Evolutionary conservation across 1,140 invertebrate genomes (phyloP).

Genomic region (Sarcophaga bullata): DNA sequence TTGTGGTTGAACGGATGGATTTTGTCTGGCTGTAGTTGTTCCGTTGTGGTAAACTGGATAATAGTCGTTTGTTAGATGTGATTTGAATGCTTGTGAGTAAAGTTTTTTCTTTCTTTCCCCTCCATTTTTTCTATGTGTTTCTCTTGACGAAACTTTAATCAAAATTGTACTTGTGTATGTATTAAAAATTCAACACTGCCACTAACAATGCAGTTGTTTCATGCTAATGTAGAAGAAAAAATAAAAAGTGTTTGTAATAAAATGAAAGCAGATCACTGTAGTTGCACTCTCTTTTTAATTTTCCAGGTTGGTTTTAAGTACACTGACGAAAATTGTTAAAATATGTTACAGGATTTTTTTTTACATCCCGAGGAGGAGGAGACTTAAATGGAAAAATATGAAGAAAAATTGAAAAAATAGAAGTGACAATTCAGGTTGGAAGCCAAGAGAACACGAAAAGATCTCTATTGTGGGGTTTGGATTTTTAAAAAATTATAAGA

Average conservation of each 20-base stretch:
- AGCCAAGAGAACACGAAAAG: too few species aligned
- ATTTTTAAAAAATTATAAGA: too few species aligned
- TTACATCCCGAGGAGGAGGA: too few species aligned
- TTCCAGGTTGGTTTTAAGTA: not conserved
- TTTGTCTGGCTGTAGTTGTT: not conserved
- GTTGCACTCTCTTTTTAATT: not conserved
- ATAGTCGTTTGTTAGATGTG: slow-evolving; percentile 13
- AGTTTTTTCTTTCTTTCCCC: not conserved
- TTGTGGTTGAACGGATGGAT: not conserved
- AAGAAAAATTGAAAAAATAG: too few species aligned
- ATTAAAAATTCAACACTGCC: not conserved
- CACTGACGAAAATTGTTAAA: too few species aligned
- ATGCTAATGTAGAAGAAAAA: not conserved
- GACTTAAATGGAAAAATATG: too few species aligned
- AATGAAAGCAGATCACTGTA: slow-evolving; percentile 11
- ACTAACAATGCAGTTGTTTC: not conserved
- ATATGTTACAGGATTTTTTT: too few species aligned
- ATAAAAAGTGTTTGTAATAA: not conserved
- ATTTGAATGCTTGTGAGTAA: not conserved
- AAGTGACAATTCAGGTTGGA: too few species aligned
- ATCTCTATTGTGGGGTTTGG: too few species aligned
- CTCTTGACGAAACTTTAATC: slow-evolving; percentile 16
- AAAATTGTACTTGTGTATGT: not conserved
- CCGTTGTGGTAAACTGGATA: slow-evolving; percentile 11
- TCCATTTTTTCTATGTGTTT: not conserved